These are phyloP conservation scores for Pagrus major DNA, from an alignment of 2,113 vertebrate genomes.

Conservation along the genomic window DNA sequence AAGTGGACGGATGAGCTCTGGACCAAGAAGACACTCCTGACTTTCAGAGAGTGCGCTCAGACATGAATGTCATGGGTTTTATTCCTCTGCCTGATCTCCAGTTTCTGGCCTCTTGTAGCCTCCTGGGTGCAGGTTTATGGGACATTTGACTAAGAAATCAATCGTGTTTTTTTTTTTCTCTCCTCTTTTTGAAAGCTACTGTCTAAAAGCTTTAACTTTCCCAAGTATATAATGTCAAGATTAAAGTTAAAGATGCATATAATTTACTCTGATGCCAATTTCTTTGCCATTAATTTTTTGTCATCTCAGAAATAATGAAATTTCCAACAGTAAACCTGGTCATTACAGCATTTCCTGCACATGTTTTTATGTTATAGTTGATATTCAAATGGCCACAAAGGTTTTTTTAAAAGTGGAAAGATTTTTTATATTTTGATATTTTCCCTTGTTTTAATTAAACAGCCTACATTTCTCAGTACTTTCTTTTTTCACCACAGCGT, in stretches of 20 bases:
- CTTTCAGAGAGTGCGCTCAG: conserved; percentile 45
- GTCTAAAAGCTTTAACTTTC: not conserved
- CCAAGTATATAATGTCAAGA: not conserved
- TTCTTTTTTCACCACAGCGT: too few species aligned
- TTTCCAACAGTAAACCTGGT: not conserved
- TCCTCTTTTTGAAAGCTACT: too few species aligned
- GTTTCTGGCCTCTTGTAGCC: not conserved
- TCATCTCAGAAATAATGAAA: not conserved
- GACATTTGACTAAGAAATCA: not conserved
- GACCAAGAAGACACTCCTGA: conserved; percentile 32
- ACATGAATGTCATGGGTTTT: conserved; percentile 35
- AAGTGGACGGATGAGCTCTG: conserved; percentile 4
- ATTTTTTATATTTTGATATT: too few species aligned
- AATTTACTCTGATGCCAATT: not conserved
- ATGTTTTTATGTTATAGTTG: not conserved
- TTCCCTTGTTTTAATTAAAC: too few species aligned
- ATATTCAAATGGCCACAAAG: too few species aligned
- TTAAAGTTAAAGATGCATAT: not conserved
- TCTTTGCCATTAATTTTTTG: not conserved
- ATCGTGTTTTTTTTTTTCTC: not conserved
- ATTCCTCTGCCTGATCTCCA: not conserved
- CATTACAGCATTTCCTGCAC: not conserved
- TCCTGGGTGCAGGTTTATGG: not conserved
- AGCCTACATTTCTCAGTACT: too few species aligned
- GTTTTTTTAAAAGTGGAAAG: too few species aligned